phyloP scores from a whole-genome alignment of 2,888 invertebrate genomes.

The Parelbella ahira region DNA sequence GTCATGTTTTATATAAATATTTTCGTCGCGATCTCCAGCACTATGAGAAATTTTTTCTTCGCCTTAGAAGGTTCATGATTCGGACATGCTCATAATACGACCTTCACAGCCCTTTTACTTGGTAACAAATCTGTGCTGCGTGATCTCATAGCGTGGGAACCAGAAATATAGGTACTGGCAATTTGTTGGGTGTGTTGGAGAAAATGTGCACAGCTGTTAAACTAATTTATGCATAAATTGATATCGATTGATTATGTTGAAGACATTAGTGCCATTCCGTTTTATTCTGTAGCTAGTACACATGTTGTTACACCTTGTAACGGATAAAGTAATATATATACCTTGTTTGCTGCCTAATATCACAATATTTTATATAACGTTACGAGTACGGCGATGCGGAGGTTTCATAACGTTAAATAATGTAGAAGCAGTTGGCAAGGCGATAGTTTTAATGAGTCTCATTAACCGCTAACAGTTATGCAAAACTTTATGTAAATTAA shows the following conservation, averaged over 20 bases:
- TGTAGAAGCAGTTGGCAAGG: too few relatives aligned
- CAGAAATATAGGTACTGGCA: conserved; percentile 14
- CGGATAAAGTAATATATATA: too few relatives aligned
- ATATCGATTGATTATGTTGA: conserved; percentile 2
- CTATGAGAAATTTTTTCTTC: conserved; percentile 46
- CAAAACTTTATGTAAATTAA: conserved; percentile 3
- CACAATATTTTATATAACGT: too few relatives aligned
- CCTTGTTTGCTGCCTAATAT: too few relatives aligned
- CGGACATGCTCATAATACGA: conserved; percentile 9
- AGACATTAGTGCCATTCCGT: conserved; percentile 1
- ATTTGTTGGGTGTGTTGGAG: conserved; percentile 16
- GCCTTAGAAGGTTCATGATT: conserved; percentile 34
- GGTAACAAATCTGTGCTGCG: conserved; percentile 14
- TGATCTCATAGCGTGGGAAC: conserved; percentile 25
- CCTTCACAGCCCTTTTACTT: conserved; percentile 24
- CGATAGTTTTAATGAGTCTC: too few relatives aligned
- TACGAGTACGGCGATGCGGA: too few relatives aligned
- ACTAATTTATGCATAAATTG: conserved; percentile 5
- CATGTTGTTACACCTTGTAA: too few relatives aligned
- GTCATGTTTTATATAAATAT: conserved; percentile 26
- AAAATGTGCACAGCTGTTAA: conserved; percentile 18
- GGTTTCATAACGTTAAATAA: too few relatives aligned
- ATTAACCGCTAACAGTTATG: too few relatives aligned
- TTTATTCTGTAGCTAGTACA: not conserved
- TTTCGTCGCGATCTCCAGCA: conserved; percentile 44